Evolutionary conservation across 2,888 invertebrate species (phyloP).

Genomic region (Anoplius nigerrimus): DNA sequence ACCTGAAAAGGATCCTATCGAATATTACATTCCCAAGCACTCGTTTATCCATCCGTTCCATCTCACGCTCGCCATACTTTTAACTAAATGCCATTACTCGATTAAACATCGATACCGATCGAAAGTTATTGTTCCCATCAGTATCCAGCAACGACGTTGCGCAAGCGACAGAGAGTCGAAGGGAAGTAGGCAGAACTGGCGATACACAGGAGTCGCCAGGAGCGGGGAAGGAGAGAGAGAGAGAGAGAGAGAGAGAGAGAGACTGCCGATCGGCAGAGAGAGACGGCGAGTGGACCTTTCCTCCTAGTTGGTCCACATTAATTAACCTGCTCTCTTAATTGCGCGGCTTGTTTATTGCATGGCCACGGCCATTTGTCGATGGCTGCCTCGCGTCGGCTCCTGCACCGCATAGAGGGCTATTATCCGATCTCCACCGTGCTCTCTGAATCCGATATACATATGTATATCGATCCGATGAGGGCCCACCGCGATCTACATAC

Average conservation of each 20-base stretch:
- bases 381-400: slow-evolving; percentile 45
- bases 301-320: slow-evolving; percentile 66
- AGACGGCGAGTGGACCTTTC: slow-evolving; percentile 31
- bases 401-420: slow-evolving; percentile 51
- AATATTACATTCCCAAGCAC: too few relatives aligned
- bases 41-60: too few relatives aligned
- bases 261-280: too few relatives aligned
- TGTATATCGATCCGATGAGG: slow-evolving; percentile 44
- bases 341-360: slow-evolving; percentile 67
- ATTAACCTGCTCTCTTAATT: slow-evolving; percentile 68
- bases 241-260: slow-evolving; percentile 12
- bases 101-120: too few relatives aligned
- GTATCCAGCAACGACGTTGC: not conserved
- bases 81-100: too few relatives aligned
- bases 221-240: not conserved
- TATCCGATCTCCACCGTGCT: slow-evolving; percentile 51
- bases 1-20: too few relatives aligned
- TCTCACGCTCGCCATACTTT: too few relatives aligned
- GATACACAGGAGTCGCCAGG: not conserved
- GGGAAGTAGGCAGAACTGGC: not conserved
- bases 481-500: slow-evolving; percentile 22
- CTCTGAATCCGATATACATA: slow-evolving; percentile 35
- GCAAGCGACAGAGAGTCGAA: not conserved
- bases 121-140: too few relatives aligned
- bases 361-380: slow-evolving; percentile 65